Evolutionary conservation across 2,888 invertebrate genomes (phyloP).

Genomic region (Melipona bicolor): DNA sequence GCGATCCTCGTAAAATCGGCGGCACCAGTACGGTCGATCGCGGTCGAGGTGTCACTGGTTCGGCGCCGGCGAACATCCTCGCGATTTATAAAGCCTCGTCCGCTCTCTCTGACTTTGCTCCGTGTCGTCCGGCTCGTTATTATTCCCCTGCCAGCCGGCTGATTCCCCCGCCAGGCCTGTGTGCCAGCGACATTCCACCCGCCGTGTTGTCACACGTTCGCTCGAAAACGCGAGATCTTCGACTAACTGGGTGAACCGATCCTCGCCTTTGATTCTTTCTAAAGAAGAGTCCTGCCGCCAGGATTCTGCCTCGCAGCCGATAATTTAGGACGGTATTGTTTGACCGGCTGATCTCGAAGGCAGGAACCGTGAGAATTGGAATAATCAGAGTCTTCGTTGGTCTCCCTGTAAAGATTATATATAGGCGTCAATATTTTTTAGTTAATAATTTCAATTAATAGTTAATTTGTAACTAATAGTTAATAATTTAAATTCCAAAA

Average conservation of each 20-base stretch:
- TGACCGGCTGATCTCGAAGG: not conserved
- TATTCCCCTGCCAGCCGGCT: constrained; percentile 70
- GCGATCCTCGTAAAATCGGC: constrained; percentile 25
- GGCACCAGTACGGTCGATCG: constrained; percentile 57
- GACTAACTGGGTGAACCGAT: not conserved
- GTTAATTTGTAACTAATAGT: too few species aligned
- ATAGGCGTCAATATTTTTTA: too few species aligned
- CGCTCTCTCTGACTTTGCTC: constrained; percentile 64
- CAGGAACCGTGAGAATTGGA: too few species aligned
- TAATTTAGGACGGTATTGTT: constrained; percentile 2
- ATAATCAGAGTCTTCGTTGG: not conserved
- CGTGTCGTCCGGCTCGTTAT: constrained; percentile 69
- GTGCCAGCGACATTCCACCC: constrained; percentile 43
- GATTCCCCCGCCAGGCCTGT: constrained; percentile 47
- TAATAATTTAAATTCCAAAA: too few species aligned
- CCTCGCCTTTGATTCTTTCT: not conserved
- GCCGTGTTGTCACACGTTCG: constrained; percentile 38
- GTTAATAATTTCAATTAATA: too few species aligned
- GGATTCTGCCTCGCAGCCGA: not conserved
- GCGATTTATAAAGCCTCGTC: constrained; percentile 77
- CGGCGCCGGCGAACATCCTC: constrained; percentile 72
- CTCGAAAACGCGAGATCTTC: constrained; percentile 25
- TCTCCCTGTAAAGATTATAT: too few species aligned
- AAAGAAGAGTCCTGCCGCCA: not conserved
- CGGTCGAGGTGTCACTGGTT: constrained; percentile 70